A percentile compares a stretch with the other conserved stretches of the same genome.
These are phyloP conservation scores for Cheilosia urbana DNA, from an alignment of 2,888 invertebrate genomes.

Conservation along the genomic window DNA sequence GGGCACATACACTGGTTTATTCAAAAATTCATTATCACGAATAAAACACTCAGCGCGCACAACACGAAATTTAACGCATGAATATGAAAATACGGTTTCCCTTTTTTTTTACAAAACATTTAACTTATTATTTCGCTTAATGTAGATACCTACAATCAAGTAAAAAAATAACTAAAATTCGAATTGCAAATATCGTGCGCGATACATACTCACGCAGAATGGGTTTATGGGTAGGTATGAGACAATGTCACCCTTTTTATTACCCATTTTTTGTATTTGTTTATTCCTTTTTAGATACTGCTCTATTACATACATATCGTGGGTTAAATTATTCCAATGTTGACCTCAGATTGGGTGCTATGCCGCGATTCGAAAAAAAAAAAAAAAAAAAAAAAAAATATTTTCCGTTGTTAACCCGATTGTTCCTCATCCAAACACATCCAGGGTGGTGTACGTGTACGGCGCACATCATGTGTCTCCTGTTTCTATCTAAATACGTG, in stretches of 20 bases:
- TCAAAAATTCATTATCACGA: constrained; percentile 66
- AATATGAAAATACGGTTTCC: constrained; percentile 70
- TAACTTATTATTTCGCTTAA: constrained; percentile 73
- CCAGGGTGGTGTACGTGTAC: neutral
- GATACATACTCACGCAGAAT: constrained; percentile 21
- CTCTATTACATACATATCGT: constrained; percentile 52
- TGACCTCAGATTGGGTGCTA: constrained; percentile 64
- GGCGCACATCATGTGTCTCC: constrained; percentile 4
- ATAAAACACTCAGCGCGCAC: constrained; percentile 17
- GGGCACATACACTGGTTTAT: constrained; percentile 26
- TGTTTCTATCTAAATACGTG: neutral
- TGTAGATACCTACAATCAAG: constrained; percentile 51
- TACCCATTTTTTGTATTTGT: constrained; percentile 41
- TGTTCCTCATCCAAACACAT: constrained; percentile 25
- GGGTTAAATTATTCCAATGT: constrained; percentile 71
- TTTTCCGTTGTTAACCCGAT: constrained; percentile 32
- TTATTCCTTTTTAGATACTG: constrained; percentile 46
- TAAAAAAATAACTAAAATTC: constrained; percentile 55
- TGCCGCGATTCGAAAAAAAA: constrained; percentile 41
- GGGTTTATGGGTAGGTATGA: neutral
- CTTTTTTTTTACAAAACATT: constrained; percentile 39
- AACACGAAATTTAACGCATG: constrained; percentile 45
- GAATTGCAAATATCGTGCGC: constrained; percentile 69
- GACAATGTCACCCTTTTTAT: constrained; percentile 73
- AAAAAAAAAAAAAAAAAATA: constrained; percentile 24